These are phyloP conservation scores for Drosophila emarginata DNA, from an alignment of 2,888 invertebrate genomes.

Conservation along the genomic window DNA sequence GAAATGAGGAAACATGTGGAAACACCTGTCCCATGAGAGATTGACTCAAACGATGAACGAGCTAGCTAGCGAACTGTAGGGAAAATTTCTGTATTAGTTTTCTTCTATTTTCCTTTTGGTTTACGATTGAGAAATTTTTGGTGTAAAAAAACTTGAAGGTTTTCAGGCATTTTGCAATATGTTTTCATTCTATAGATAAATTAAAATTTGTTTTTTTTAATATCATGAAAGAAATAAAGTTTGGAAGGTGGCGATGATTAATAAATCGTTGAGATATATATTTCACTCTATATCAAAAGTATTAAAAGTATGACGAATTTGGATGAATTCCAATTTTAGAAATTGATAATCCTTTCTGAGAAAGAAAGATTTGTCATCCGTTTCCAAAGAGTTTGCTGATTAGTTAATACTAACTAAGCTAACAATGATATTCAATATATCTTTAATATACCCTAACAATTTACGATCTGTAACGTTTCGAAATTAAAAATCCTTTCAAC, in stretches of 20 bases:
- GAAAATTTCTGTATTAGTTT: neutral
- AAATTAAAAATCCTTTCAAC: slow-evolving; percentile 11
- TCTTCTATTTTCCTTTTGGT: neutral
- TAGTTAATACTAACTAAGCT: too few relatives aligned
- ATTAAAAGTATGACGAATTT: too few relatives aligned
- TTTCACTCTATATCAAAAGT: too few relatives aligned
- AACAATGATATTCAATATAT: too few relatives aligned
- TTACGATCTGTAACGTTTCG: neutral
- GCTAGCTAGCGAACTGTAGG: neutral
- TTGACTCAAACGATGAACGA: neutral
- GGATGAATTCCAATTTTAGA: too few relatives aligned
- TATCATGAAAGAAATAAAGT: too few relatives aligned
- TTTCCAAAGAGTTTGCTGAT: too few relatives aligned
- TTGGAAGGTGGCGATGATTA: too few relatives aligned
- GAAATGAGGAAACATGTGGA: slow-evolving; percentile 3
- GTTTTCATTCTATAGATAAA: neutral
- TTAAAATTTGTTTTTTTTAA: too few relatives aligned
- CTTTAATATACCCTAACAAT: neutral
- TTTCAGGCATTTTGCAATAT: neutral
- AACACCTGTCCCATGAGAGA: slow-evolving; percentile 14
- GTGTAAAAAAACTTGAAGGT: neutral
- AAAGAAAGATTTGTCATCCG: too few relatives aligned
- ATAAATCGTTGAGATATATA: too few relatives aligned
- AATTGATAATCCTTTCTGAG: too few relatives aligned
- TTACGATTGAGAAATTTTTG: neutral